These are phyloP conservation scores for Poecilobothrus nobilitatus DNA, from an alignment of 2,888 invertebrate species.

Conservation along the genomic window DNA sequence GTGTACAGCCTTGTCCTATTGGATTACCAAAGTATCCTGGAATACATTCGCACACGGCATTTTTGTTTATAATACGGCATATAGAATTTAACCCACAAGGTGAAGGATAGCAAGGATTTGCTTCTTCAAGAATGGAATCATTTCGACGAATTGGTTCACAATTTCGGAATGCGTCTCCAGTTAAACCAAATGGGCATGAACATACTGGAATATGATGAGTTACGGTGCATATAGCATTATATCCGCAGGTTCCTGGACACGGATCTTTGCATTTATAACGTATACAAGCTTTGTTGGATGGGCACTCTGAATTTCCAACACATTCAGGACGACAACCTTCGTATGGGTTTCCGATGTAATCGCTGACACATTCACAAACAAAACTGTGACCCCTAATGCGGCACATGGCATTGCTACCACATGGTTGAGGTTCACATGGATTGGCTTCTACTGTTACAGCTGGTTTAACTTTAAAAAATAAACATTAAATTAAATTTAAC, in stretches of 20 bases:
- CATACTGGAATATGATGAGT: constrained; percentile 63
- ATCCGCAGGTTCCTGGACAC: constrained; percentile 71
- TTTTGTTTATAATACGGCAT: constrained; percentile 50
- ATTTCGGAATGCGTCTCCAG: constrained; percentile 56
- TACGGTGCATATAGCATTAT: constrained; percentile 69
- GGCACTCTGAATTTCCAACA: constrained; percentile 76
- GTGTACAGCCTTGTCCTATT: constrained; percentile 58
- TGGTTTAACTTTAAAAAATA: constrained; percentile 28
- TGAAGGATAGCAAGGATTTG: constrained; percentile 56
- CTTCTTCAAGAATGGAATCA: constrained; percentile 29
- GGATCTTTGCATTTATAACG: constrained; percentile 76
- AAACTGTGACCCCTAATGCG: constrained; percentile 47
- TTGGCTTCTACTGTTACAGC: constrained; percentile 42
- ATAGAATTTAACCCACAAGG: constrained; percentile 73
- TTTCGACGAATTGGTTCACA: constrained; percentile 40
- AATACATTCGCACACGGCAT: constrained; percentile 64
- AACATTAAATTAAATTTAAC: constrained; percentile 2
- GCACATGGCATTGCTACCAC: constrained; percentile 61
- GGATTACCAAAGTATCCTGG: constrained; percentile 68
- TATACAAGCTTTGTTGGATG: constrained; percentile 73
- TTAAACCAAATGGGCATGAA: constrained; percentile 53
- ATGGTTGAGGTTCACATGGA: constrained; percentile 64
- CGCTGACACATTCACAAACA: constrained; percentile 53
- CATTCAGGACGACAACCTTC: constrained; percentile 76
- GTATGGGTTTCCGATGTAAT: constrained; percentile 67